Evolutionary conservation across 2,888 invertebrate species (phyloP).

Genomic region (Sarcophaga rosellei): DNA sequence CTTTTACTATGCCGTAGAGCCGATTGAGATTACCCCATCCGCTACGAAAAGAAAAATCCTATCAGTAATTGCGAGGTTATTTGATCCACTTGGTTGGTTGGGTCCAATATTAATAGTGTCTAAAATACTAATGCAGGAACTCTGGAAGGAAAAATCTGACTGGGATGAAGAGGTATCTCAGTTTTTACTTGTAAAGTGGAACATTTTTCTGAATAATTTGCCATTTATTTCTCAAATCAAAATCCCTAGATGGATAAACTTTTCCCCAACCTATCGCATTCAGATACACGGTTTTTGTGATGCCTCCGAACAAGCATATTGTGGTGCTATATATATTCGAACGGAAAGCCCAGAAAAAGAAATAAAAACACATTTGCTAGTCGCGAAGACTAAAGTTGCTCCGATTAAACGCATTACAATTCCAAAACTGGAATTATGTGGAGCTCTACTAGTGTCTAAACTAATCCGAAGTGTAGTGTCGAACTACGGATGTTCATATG

Average conservation of each 20-base stretch:
- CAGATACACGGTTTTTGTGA: constrained; percentile 14
- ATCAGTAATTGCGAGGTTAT: too few species aligned
- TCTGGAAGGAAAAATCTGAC: too few species aligned
- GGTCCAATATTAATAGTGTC: too few species aligned
- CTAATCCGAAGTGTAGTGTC: neutral
- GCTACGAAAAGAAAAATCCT: too few species aligned
- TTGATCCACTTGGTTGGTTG: too few species aligned
- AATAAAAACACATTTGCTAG: neutral
- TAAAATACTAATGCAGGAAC: too few species aligned
- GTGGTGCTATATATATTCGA: neutral
- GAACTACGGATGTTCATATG: too few species aligned
- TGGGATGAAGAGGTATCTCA: too few species aligned
- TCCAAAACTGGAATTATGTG: neutral
- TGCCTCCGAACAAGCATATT: constrained; percentile 6
- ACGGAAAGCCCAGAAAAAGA: neutral
- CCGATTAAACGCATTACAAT: constrained; percentile 2
- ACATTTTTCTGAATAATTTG: neutral
- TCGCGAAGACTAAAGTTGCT: constrained; percentile 36
- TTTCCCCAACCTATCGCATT: neutral
- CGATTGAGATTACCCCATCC: too few species aligned
- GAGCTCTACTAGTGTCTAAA: neutral
- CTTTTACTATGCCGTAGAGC: too few species aligned
- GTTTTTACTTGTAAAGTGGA: neutral
- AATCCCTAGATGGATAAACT: constrained; percentile 6
- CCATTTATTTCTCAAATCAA: neutral